Percentiles rank a stretch among this genome's conserved stretches.
Evolutionary conservation across 2,888 invertebrate species (phyloP).

Genomic region (Ophion ventricosus): DNA sequence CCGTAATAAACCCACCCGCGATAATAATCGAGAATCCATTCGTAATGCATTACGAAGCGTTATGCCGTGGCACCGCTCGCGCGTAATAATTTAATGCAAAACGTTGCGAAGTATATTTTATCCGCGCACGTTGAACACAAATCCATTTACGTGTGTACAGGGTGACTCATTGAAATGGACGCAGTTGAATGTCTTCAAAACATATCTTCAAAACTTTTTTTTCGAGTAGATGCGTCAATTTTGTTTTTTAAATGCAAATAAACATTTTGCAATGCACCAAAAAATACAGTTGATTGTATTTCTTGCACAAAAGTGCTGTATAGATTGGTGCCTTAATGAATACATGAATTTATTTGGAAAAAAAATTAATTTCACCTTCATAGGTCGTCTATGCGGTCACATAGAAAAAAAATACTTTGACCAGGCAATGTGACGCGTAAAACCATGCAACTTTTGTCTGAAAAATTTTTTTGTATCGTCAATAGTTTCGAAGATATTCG

Average conservation of each 20-base stretch:
- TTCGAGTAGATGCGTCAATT: not conserved
- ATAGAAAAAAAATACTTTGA: not conserved
- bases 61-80: conserved; percentile 8
- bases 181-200: not conserved
- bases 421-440: not conserved
- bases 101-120: conserved; percentile 12
- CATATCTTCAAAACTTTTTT: too few relatives aligned
- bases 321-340: not conserved
- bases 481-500: not conserved
- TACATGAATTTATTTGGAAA: not conserved
- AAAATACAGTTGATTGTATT: not conserved
- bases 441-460: not conserved
- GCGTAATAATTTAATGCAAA: conserved; percentile 51
- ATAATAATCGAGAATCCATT: conserved; percentile 42
- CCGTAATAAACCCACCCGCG: conserved; percentile 26
- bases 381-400: not conserved
- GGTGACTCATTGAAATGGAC: not conserved
- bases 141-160: not conserved
- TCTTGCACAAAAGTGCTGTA: not conserved
- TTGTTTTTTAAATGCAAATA: not conserved
- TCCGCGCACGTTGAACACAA: not conserved
- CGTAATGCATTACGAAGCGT: conserved; percentile 22
- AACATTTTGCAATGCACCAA: too few relatives aligned
- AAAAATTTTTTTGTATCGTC: not conserved
- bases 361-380: not conserved